These are phyloP conservation scores for Notolepis coatsorum DNA, from an alignment of 2,797 vertebrate genomes.

Conservation along the genomic window DNA sequence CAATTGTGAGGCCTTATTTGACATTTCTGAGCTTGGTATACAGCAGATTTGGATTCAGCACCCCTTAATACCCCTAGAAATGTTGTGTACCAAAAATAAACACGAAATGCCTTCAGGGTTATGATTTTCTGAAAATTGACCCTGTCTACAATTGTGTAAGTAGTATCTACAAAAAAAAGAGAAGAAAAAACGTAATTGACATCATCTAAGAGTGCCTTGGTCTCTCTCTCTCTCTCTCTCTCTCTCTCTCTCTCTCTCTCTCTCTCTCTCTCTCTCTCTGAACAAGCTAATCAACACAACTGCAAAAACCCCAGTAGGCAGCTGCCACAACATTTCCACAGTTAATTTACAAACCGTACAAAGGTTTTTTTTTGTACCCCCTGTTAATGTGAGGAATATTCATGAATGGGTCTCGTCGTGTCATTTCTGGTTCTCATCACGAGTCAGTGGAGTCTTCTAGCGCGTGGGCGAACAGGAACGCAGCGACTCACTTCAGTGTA, in stretches of 20 bases:
- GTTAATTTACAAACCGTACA: conserved; percentile 61
- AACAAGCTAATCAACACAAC: conserved; percentile 72
- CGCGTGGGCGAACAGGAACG: conserved; percentile 46
- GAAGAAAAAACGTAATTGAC: conserved; percentile 64
- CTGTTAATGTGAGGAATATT: conserved; percentile 55
- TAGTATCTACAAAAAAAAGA: too few relatives aligned
- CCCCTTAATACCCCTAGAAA: too few relatives aligned
- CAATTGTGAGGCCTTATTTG: too few relatives aligned
- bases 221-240: too few relatives aligned
- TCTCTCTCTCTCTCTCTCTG: conserved; percentile 64
- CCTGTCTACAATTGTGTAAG: conserved; percentile 70
- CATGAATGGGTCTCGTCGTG: conserved; percentile 38
- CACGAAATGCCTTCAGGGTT: too few relatives aligned
- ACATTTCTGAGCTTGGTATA: too few relatives aligned
- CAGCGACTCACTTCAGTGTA: conserved; percentile 20
- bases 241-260: too few relatives aligned
- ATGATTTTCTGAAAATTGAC: too few relatives aligned
- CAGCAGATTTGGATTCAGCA: too few relatives aligned
- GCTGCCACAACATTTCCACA: conserved; percentile 59
- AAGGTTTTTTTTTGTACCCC: too few relatives aligned
- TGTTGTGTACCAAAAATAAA: too few relatives aligned
- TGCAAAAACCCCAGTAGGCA: conserved; percentile 61
- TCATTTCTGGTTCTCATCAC: conserved; percentile 46
- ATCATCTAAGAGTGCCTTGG: conserved; percentile 76
- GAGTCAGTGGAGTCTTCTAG: conserved; percentile 12